Evolutionary conservation across 92 coral and sea anemone genomes (phyloP), one percentile per base, ranked within the genome.

Genomic region (Montipora capitata): DNA sequence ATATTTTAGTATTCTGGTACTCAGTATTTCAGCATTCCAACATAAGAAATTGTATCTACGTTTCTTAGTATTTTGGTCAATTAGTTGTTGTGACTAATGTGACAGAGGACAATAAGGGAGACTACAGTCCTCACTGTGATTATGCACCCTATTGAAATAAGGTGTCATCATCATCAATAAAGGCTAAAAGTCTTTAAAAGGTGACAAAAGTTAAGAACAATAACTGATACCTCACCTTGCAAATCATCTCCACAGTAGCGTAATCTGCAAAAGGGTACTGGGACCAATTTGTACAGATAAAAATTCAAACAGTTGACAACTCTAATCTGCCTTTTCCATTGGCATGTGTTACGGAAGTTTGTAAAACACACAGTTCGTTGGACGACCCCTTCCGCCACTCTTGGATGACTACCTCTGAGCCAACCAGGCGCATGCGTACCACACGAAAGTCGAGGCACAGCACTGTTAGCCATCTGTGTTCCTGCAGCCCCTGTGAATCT

Each of bases 401-500:
- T 5, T 3, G 74, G 74, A 38, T 69, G 74, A 13, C 16, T 7
- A 39, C 74, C 74, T 11, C 14, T 10, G 8, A 69, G 3, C 74
- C 74, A 69, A 3, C 74, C 51, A n/a, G 74, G 2, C 1, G 66
- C 70, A 65, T 10, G 9, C 11, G 70, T 65, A 4, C 70, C 70
- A 20, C 70, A 65, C 2, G 8, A 11, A 18, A 14, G 7, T 65
- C 7, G 18, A 18, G 70, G 70, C 40, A 65, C 70, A 65, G 13
- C 0, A 10, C 20, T 18, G 16, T 40, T 65, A 27, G 70, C 10
- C 70, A 65, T 65, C 70, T 65, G 70, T 65, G 7, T 27, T 8
- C 70, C 70, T 9, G 70, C 70, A 17, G 40, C 11, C 20, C 70
- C 70, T 65, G 70, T 65, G 70, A 65, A 65, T 20, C 70, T 65